These are phyloP conservation scores for Illadopsis cleaveri DNA, from an alignment of 2,113 vertebrate species.

Conservation along the genomic window DNA sequence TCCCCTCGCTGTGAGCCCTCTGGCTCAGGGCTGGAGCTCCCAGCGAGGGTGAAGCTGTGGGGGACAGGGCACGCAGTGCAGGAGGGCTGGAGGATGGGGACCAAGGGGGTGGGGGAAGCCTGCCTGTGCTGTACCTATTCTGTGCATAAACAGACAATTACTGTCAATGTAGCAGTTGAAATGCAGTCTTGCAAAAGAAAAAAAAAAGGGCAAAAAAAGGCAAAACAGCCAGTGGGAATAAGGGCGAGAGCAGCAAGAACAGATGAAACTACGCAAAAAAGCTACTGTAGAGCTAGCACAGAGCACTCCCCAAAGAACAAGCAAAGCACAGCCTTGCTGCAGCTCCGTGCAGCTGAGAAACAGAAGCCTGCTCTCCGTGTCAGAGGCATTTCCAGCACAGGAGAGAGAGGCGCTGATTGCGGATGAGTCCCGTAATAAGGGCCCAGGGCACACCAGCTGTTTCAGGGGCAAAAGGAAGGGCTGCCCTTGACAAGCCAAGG, in stretches of 20 bases:
- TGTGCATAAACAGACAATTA: background rate
- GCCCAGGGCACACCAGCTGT: constrained; percentile 60
- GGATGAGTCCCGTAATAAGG: background rate
- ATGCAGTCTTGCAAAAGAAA: background rate
- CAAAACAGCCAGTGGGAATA: background rate
- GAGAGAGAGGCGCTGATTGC: background rate
- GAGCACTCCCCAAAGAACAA: background rate
- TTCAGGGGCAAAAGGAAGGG: constrained; percentile 44
- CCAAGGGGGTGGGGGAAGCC: background rate
- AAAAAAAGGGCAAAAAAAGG: too few relatives aligned
- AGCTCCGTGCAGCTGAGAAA: background rate
- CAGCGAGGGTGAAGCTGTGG: background rate
- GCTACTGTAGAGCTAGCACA: background rate
- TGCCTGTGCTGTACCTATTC: background rate
- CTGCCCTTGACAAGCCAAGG: constrained; percentile 64
- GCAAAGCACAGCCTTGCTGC: background rate
- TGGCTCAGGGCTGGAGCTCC: background rate
- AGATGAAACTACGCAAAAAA: background rate
- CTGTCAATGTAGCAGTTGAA: background rate
- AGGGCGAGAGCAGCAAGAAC: background rate
- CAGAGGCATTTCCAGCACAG: background rate
- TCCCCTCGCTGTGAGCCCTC: background rate
- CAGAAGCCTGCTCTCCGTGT: background rate
- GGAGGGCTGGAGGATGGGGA: background rate
- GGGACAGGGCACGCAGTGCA: background rate